These are phyloP conservation scores for Triplophysa rosa DNA, from an alignment of 2,113 vertebrate genomes.

Conservation along the genomic window DNA sequence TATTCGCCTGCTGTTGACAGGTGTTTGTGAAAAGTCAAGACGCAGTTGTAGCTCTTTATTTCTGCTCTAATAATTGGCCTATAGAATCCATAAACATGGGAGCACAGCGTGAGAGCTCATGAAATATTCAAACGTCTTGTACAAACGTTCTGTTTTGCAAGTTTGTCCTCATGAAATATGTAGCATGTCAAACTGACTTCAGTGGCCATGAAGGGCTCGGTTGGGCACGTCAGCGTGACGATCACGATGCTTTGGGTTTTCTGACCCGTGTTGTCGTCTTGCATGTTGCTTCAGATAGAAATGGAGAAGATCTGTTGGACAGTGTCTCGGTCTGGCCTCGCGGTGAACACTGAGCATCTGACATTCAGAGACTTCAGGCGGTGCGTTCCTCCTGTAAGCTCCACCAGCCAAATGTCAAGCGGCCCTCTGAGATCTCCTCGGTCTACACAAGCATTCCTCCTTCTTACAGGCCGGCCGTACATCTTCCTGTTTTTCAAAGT, in stretches of 20 bases:
- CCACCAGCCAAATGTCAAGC: conserved; percentile 53
- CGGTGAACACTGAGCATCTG: conserved; percentile 5
- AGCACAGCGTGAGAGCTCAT: conserved; percentile 7
- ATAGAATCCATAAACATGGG: conserved; percentile 21
- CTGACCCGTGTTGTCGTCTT: background rate
- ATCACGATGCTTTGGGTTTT: background rate
- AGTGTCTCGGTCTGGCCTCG: background rate
- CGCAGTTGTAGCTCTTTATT: background rate
- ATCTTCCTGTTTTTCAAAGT: background rate
- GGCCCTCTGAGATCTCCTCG: conserved; percentile 42
- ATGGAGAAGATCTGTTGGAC: conserved; percentile 5
- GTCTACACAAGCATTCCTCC: background rate
- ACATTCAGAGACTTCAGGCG: conserved; percentile 40
- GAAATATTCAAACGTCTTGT: conserved; percentile 34
- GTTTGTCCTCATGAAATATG: conserved; percentile 50
- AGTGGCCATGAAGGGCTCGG: background rate
- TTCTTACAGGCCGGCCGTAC: background rate
- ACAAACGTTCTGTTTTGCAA: conserved; percentile 17
- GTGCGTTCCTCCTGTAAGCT: background rate
- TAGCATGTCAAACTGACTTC: conserved; percentile 29
- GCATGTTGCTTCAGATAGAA: background rate
- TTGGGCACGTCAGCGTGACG: background rate
- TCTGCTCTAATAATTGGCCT: conserved; percentile 44
- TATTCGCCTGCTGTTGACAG: background rate
- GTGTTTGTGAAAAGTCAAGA: background rate